Percentiles rank a stretch among this genome's conserved stretches.
Conservation (phyloP, 2,797 vertebrate genomes). For the Champsocephalus gunnari region DNA sequence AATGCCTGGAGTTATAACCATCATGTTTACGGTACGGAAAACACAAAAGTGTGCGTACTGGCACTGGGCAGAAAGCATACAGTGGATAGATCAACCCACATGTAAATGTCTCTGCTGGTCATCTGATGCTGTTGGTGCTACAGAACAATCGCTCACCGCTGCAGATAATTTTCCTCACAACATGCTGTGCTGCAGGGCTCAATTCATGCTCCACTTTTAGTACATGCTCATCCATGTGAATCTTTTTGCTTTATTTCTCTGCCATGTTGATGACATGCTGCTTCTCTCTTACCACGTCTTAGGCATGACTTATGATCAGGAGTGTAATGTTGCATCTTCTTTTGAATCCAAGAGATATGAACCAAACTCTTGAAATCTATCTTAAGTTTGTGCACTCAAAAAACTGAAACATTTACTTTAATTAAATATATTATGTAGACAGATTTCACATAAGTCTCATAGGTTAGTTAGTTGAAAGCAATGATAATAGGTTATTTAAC, state of each 20-base stretch:
- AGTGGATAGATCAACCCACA: conserved; percentile 30
- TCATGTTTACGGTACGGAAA: not conserved
- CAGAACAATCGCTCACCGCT: conserved; percentile 2
- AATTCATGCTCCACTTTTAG: conserved; percentile 5
- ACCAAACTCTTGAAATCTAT: not conserved
- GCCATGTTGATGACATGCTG: not conserved
- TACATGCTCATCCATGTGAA: not conserved
- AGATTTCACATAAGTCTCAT: no score
- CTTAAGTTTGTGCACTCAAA: not conserved
- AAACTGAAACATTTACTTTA: no score
- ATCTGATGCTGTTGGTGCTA: conserved; percentile 2
- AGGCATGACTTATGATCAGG: not conserved
- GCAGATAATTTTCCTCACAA: conserved; percentile 12
- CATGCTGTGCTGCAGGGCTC: conserved; percentile 13
- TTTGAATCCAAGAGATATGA: not conserved
- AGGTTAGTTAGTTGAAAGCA: no score
- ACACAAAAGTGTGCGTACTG: conserved; percentile 12
- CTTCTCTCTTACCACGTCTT: not conserved
- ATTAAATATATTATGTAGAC: no score
- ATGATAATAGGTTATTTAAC: no score
- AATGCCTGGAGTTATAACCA: conserved; percentile 1
- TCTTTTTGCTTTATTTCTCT: conserved; percentile 3
- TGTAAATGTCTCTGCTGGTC: conserved; percentile 29
- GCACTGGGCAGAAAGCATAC: conserved; percentile 9
- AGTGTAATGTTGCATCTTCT: not conserved